Conservation (phyloP, 2,888 invertebrate species). For the Drosophila melanosoma region DNA sequence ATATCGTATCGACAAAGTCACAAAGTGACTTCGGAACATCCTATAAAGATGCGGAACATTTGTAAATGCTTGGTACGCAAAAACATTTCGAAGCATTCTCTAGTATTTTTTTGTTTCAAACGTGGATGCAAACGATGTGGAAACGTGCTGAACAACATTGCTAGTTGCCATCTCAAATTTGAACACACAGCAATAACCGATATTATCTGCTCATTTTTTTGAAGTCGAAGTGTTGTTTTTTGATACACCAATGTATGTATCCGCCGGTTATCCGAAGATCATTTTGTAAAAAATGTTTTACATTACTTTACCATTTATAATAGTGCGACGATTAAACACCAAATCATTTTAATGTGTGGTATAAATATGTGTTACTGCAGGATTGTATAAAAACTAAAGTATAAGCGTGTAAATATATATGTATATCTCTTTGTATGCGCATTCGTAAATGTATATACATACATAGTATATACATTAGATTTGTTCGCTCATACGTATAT, state of each 20-base stretch:
- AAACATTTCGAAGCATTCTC: too few relatives aligned
- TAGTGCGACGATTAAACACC: neutral
- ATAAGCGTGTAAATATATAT: neutral
- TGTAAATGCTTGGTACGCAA: neutral
- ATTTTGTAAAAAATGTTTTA: neutral
- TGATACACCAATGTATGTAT: neutral
- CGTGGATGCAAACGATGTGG: neutral
- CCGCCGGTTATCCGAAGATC: neutral
- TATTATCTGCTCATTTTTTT: neutral
- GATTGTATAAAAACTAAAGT: neutral
- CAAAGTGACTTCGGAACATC: too few relatives aligned
- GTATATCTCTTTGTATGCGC: neutral
- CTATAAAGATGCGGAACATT: too few relatives aligned
- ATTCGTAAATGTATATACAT: neutral
- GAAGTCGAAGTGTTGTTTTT: constrained; percentile 3
- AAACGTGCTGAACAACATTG: neutral
- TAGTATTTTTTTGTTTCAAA: neutral
- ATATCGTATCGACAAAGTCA: neutral
- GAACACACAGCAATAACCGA: neutral
- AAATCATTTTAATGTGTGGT: neutral
- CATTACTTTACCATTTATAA: neutral
- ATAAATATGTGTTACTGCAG: neutral
- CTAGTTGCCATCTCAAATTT: neutral
- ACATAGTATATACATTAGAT: neutral
- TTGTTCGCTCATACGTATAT: neutral